Conservation (phyloP, 1,140 invertebrate genomes). For the Callitettix versicolor region DNA sequence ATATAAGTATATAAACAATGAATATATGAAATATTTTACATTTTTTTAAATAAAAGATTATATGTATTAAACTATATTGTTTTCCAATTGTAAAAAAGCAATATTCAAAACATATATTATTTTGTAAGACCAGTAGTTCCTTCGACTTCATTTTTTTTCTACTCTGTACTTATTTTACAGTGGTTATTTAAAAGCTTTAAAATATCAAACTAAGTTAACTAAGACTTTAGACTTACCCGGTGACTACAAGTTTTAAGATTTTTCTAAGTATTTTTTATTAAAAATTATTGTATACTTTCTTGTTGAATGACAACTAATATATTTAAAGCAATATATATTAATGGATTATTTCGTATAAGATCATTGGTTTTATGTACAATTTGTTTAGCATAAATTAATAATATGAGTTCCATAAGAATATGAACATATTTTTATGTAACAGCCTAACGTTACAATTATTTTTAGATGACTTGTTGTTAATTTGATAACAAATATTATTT, state of each 20-base stretch:
- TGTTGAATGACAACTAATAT: neutral
- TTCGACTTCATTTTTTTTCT: neutral
- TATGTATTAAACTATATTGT: no score
- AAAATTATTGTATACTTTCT: neutral
- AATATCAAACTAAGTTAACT: no score
- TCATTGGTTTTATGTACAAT: neutral
- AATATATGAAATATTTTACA: no score
- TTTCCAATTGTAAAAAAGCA: no score
- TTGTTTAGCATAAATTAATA: neutral
- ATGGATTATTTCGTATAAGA: neutral
- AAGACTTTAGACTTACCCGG: no score
- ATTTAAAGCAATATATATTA: neutral
- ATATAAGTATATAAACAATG: no score
- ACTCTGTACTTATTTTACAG: neutral
- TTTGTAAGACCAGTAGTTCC: neutral
- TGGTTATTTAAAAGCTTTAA: no score
- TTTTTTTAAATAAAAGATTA: no score
- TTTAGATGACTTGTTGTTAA: neutral
- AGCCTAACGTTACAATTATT: neutral
- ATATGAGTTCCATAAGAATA: neutral
- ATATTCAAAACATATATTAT: neutral
- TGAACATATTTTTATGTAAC: neutral
- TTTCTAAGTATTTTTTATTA: slow-evolving; percentile 1
- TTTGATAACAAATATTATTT: neutral
- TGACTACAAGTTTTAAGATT: no score